Base-by-base conservation (phyloP, 1,140 invertebrate genomes). In the Drosophila virilis region DNA sequence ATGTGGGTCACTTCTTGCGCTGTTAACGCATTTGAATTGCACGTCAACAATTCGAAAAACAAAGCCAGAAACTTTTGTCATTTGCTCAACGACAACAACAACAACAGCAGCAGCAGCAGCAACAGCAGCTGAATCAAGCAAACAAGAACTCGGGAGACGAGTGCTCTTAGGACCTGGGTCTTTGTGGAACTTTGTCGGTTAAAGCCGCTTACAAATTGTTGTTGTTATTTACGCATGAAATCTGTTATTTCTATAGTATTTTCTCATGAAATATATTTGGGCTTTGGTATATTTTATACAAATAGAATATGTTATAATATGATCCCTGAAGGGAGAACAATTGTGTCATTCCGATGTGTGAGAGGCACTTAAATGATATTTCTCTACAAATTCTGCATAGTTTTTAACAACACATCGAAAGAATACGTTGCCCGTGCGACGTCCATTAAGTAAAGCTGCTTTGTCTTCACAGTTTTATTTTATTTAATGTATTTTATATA, bases 1-100 rank as follows among this genome's bases (percentile, higher is more conserved):
- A 86, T 83, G 72, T 86, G 74, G 83, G 83, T 86, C 83, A 86
- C 82, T 82, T 86, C 77, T 85, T 80, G 74, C 51, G 74, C 54
- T 85, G 77, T 85, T 85, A 85, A 85, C 83, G 88, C 84, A 83
- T 88, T 88, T 80, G 84, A 83, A 89, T 89, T 80, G 84, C 79
- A 83, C 84, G 83, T 89, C 83, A 88, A 88, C 83, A 79, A 82
- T 88, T 83, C 77, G 75, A 48, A 83, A 88, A 88, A 89, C 79
- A 88, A 88, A 89, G 77, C 66, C 71, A 64, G 77, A 74, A 88
- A 88, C 83, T 88, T 88, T 88, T 88, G 70, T 85, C 84, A 86
- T 86, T 88, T 88, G 76, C 58, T 66, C 67, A 64, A 45, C 69
- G 59, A 57, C 71, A 78, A 62, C 66, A 85, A 71, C 64, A 77